These are phyloP conservation scores for Smittia sp. DNA, from an alignment of 2,888 invertebrate species.

Conservation along the genomic window DNA sequence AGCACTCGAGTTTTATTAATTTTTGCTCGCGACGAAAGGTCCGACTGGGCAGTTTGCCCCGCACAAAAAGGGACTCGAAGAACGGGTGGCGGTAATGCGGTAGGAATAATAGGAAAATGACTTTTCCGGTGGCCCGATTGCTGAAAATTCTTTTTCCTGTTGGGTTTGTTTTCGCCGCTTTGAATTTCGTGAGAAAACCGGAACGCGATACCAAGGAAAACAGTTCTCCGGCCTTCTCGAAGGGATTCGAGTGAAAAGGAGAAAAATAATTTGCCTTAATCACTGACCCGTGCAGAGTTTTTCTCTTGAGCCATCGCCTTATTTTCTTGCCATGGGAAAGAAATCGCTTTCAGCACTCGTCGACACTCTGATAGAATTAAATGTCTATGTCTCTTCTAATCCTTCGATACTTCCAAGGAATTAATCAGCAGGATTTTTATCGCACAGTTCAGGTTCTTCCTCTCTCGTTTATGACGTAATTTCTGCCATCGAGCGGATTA, in stretches of 20 bases:
- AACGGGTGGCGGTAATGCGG: slow-evolving; percentile 4
- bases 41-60: background rate
- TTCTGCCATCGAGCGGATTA: slow-evolving; percentile 21
- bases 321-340: slow-evolving; percentile 20
- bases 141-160: background rate
- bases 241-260: slow-evolving; percentile 16
- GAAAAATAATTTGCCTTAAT: slow-evolving; percentile 40
- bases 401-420: background rate
- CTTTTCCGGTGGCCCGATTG: slow-evolving; percentile 21
- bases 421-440: slow-evolving; percentile 36
- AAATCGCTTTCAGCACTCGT: background rate
- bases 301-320: slow-evolving; percentile 25
- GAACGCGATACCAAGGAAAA: background rate
- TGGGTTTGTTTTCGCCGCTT: background rate
- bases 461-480: background rate
- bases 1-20: slow-evolving; percentile 5
- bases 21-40: background rate
- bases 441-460: background rate
- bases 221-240: background rate
- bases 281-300: slow-evolving; percentile 40
- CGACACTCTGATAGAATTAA: slow-evolving; percentile 16
- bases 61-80: background rate
- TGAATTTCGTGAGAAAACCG: background rate
- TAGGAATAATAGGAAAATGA: slow-evolving; percentile 19
- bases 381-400: background rate